Evolutionary conservation across 1,140 invertebrate genomes (phyloP).

Genomic region (Akabosia matsudoensis): DNA sequence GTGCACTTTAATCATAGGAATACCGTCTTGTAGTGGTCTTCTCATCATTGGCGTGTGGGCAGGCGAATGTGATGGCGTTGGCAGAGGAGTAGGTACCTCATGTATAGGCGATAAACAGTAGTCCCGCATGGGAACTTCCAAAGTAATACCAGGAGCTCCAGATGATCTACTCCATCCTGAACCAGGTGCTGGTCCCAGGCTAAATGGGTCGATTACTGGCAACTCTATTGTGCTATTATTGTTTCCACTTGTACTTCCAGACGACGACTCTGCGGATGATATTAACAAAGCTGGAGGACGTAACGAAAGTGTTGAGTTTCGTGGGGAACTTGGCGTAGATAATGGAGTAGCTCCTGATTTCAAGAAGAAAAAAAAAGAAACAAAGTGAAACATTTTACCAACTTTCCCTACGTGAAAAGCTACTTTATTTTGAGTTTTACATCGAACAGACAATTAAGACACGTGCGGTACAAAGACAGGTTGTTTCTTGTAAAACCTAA

Average conservation of each 20-base stretch:
- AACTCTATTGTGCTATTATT: slow-evolving; percentile 35
- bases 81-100: slow-evolving; percentile 65
- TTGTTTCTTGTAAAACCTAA: no score
- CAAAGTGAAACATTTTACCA: no score
- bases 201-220: slow-evolving; percentile 47
- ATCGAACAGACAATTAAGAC: no score
- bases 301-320: slow-evolving; percentile 33
- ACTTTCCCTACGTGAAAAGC: no score
- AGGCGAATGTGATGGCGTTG: slow-evolving; percentile 59
- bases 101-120: slow-evolving; percentile 68
- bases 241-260: slow-evolving; percentile 5
- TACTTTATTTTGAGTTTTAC: no score
- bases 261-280: slow-evolving; percentile 33
- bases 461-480: no score
- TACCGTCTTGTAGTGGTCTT: slow-evolving; percentile 41
- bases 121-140: slow-evolving; percentile 67
- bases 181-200: slow-evolving; percentile 13
- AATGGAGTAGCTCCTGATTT: slow-evolving; percentile 42
- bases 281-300: slow-evolving; percentile 44
- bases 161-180: slow-evolving; percentile 56
- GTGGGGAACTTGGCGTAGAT: slow-evolving; percentile 45
- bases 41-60: slow-evolving; percentile 64
- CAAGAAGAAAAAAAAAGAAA: slow-evolving; percentile 5
- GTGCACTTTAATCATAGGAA: slow-evolving; percentile 39
- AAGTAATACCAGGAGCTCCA: slow-evolving; percentile 65